These are phyloP conservation scores for Ptychoptera contaminata DNA, from an alignment of 2,888 invertebrate species.

Conservation along the genomic window DNA sequence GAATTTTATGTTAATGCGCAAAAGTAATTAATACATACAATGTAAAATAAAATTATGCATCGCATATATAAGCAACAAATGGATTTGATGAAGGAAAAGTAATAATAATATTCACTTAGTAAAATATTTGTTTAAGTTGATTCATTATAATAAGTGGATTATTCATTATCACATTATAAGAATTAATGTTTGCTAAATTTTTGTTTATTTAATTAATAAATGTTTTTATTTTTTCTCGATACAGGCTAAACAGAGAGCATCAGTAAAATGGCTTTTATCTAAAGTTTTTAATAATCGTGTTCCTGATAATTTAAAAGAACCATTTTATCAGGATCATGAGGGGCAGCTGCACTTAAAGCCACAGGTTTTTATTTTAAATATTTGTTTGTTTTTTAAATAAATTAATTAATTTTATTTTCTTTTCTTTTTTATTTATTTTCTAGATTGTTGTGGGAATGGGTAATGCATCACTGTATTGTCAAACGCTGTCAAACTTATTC, in stretches of 20 bases:
- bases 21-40: too few relatives aligned
- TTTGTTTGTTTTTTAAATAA: background rate
- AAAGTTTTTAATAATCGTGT: conserved; percentile 92
- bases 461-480: conserved; percentile 87
- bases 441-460: conserved; percentile 74
- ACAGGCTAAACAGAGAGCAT: conserved; percentile 90
- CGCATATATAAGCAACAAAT: too few relatives aligned
- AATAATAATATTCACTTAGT: too few relatives aligned
- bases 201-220: background rate
- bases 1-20: too few relatives aligned
- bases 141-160: too few relatives aligned
- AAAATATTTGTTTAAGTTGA: too few relatives aligned
- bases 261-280: conserved; percentile 89
- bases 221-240: conserved; percentile 30
- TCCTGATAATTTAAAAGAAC: conserved; percentile 83
- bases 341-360: conserved; percentile 90
- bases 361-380: conserved; percentile 32
- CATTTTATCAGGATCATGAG: conserved; percentile 90
- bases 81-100: too few relatives aligned
- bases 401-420: background rate
- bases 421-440: background rate
- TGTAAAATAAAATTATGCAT: too few relatives aligned
- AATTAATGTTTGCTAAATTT: too few relatives aligned
- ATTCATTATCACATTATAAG: too few relatives aligned
- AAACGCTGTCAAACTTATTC: conserved; percentile 87